A percentile compares a stretch with the other conserved stretches of the same genome.
Evolutionary conservation across 2,113 vertebrate species (phyloP).

Genomic region (Talpa occidentalis): DNA sequence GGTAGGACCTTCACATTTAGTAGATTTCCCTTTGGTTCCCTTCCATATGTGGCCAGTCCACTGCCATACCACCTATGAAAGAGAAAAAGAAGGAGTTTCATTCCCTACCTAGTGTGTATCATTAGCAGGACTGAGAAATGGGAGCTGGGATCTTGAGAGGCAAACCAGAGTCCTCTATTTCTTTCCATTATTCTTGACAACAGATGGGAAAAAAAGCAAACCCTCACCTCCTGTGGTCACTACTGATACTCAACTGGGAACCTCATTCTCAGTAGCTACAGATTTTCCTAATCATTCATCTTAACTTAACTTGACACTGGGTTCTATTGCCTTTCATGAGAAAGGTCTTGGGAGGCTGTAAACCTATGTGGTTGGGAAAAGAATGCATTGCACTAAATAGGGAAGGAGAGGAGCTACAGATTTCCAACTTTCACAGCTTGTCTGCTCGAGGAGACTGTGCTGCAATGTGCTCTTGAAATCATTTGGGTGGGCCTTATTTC

Average conservation of each 20-base stretch:
- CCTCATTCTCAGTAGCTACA: slow-evolving; percentile 36
- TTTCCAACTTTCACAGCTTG: slow-evolving; percentile 62
- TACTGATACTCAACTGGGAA: slow-evolving; percentile 15
- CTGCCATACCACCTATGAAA: background rate
- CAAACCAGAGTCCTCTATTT: background rate
- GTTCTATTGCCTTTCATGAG: slow-evolving; percentile 41
- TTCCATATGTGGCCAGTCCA: background rate
- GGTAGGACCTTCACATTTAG: background rate
- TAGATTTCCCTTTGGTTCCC: background rate
- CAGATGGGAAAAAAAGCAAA: background rate
- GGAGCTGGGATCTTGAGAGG: background rate
- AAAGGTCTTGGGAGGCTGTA: slow-evolving; percentile 54
- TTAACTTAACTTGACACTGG: slow-evolving; percentile 44
- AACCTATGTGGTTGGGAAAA: slow-evolving; percentile 58
- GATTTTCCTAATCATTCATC: slow-evolving; percentile 41
- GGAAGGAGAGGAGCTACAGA: background rate
- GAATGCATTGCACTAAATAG: background rate
- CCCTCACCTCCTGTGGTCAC: background rate
- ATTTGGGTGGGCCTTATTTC: slow-evolving; percentile 81
- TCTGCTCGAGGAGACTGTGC: slow-evolving; percentile 68
- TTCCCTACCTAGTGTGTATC: background rate
- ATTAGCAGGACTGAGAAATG: background rate
- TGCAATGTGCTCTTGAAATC: slow-evolving; percentile 70
- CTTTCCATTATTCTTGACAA: background rate
- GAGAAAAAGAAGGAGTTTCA: background rate